These are phyloP conservation scores for Chaetodon trifascialis DNA, from an alignment of 2,113 vertebrate genomes.

Conservation along the genomic window DNA sequence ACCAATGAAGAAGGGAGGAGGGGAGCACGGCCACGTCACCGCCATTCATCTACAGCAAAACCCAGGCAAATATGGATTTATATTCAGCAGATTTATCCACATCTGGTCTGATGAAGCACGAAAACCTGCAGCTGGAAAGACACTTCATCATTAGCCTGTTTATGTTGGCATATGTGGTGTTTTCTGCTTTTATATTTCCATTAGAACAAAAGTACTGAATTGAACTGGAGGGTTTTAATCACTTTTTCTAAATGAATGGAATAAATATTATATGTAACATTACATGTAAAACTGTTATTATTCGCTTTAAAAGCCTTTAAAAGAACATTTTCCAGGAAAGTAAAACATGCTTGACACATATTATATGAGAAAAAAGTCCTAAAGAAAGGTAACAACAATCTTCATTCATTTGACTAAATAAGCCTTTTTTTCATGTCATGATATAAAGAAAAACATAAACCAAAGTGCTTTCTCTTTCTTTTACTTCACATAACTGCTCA, in stretches of 20 bases:
- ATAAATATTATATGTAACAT: too few relatives aligned
- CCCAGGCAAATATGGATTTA: neutral
- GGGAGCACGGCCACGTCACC: slow-evolving; percentile 6
- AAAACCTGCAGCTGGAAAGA: neutral
- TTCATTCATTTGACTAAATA: too few relatives aligned
- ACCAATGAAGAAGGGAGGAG: slow-evolving; percentile 39
- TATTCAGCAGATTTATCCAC: neutral
- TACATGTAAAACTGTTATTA: too few relatives aligned
- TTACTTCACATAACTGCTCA: too few relatives aligned
- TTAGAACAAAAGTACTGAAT: neutral
- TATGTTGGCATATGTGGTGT: neutral
- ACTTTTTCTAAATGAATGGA: neutral
- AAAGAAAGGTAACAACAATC: too few relatives aligned
- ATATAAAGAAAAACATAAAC: neutral
- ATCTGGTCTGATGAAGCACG: too few relatives aligned
- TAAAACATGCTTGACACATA: neutral
- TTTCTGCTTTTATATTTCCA: neutral
- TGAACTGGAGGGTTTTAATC: neutral
- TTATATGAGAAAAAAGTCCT: too few relatives aligned
- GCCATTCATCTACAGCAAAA: slow-evolving; percentile 34
- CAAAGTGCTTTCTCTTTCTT: neutral
- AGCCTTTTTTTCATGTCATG: too few relatives aligned
- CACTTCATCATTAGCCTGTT: neutral
- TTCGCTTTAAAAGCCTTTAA: neutral
- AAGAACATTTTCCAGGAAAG: neutral